Evolutionary conservation across 2,797 vertebrate genomes (phyloP).

Genomic region (Anguilla marmorata): DNA sequence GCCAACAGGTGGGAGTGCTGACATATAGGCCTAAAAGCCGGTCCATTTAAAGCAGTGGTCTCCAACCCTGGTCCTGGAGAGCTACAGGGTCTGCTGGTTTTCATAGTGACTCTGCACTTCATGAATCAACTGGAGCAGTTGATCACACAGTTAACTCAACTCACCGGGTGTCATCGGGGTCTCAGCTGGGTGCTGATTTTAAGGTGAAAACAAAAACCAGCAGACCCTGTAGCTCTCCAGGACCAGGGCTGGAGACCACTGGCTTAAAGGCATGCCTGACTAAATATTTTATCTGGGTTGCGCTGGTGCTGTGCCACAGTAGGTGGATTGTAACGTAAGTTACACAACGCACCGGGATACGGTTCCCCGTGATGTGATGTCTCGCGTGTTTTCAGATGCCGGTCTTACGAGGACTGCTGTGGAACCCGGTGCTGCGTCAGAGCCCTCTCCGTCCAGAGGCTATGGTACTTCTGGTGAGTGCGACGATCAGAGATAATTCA

Average conservation of each 20-base stretch:
- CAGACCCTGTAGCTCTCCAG: too few relatives aligned
- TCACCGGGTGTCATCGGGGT: too few relatives aligned
- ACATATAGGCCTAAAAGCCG: neutral
- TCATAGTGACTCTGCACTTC: too few relatives aligned
- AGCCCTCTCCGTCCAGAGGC: slow-evolving; percentile 90
- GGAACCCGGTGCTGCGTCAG: slow-evolving; percentile 93
- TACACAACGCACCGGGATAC: neutral
- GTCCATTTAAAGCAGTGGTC: too few relatives aligned
- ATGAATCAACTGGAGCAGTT: too few relatives aligned
- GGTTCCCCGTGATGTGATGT: neutral
- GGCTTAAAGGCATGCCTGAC: neutral
- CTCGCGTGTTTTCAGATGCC: slow-evolving; percentile 75
- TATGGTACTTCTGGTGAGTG: slow-evolving; percentile 97
- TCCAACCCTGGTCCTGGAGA: too few relatives aligned
- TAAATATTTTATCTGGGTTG: neutral
- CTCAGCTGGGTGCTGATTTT: too few relatives aligned
- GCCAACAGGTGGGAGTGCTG: neutral
- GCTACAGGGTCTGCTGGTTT: too few relatives aligned
- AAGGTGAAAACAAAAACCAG: too few relatives aligned
- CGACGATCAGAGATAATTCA: neutral
- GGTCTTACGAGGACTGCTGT: slow-evolving; percentile 95
- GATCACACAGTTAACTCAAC: too few relatives aligned
- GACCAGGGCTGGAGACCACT: too few relatives aligned
- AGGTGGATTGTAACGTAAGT: neutral
- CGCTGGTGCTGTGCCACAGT: neutral